phyloP scores from a whole-genome alignment of 2,888 invertebrate species.

The Mystacides longicornis region DNA sequence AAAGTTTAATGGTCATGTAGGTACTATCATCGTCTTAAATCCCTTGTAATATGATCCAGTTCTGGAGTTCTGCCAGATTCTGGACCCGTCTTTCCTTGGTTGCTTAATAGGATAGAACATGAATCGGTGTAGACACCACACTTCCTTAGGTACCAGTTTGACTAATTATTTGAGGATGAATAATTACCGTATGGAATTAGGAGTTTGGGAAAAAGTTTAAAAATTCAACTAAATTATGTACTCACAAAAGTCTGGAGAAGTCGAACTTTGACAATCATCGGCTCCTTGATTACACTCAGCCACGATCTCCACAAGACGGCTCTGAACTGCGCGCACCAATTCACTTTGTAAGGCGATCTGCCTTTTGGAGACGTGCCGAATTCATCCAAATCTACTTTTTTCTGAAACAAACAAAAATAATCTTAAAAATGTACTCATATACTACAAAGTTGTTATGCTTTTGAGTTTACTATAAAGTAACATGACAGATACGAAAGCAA shows the following conservation, averaged over 20 bases:
- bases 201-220: neutral
- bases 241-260: conserved; percentile 82
- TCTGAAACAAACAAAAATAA: conserved; percentile 3
- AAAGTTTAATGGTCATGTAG: neutral
- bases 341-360: conserved; percentile 65
- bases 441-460: too few species aligned
- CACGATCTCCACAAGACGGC: conserved; percentile 88
- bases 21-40: too few species aligned
- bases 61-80: too few species aligned
- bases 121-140: too few species aligned
- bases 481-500: too few species aligned
- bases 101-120: too few species aligned
- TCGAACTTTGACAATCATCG: conserved; percentile 81
- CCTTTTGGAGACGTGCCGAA: conserved; percentile 35
- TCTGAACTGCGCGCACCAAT: conserved; percentile 81
- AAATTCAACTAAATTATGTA: neutral
- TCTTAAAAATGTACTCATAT: too few species aligned
- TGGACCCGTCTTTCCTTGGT: too few species aligned
- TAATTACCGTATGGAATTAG: neutral
- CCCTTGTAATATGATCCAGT: too few species aligned
- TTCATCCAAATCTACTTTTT: conserved; percentile 38
- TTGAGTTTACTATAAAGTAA: too few species aligned
- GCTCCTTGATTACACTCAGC: conserved; percentile 83
- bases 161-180: neutral
- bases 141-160: too few species aligned